Evolutionary conservation across 2,797 vertebrate species (phyloP).

Genomic region (Mastacembelus armatus): DNA sequence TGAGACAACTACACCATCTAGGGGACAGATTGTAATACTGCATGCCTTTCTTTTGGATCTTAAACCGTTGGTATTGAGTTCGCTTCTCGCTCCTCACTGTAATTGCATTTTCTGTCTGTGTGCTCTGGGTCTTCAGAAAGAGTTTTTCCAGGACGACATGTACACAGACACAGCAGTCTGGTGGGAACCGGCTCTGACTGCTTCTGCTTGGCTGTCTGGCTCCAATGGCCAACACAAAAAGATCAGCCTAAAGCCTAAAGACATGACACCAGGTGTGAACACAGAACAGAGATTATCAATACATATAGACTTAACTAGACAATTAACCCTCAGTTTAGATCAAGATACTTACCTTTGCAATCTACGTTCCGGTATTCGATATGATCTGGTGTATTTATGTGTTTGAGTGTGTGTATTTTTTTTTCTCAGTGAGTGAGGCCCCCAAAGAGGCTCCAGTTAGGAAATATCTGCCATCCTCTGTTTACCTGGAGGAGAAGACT

Average conservation of each 20-base stretch:
- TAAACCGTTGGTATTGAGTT: not conserved
- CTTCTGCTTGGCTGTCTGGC: constrained; percentile 87
- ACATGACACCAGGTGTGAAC: constrained; percentile 91
- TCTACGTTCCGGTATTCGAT: not conserved
- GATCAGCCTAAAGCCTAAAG: constrained; percentile 85
- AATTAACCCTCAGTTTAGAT: not conserved
- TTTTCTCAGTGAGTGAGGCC: constrained; percentile 89
- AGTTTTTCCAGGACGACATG: constrained; percentile 97
- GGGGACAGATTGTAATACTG: constrained; percentile 2
- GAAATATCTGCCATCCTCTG: constrained; percentile 87
- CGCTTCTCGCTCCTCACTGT: not conserved
- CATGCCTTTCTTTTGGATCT: not conserved
- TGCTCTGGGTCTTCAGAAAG: constrained; percentile 87
- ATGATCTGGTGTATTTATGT: constrained; percentile 8
- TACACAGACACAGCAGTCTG: constrained; percentile 87
- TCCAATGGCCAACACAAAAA: constrained; percentile 83
- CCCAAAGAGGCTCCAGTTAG: constrained; percentile 89
- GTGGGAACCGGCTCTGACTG: constrained; percentile 88
- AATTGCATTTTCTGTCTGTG: constrained; percentile 7
- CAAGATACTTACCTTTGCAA: not conserved
- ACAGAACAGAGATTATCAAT: not conserved
- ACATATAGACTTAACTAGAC: not conserved
- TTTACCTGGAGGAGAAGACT: constrained; percentile 94
- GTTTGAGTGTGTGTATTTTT: constrained; percentile 14
- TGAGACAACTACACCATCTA: constrained; percentile 61